Percentiles rank a stretch among this genome's conserved stretches.
Evolutionary conservation across 2,797 vertebrate species (phyloP).

Genomic region (Anguilla pacifica): DNA sequence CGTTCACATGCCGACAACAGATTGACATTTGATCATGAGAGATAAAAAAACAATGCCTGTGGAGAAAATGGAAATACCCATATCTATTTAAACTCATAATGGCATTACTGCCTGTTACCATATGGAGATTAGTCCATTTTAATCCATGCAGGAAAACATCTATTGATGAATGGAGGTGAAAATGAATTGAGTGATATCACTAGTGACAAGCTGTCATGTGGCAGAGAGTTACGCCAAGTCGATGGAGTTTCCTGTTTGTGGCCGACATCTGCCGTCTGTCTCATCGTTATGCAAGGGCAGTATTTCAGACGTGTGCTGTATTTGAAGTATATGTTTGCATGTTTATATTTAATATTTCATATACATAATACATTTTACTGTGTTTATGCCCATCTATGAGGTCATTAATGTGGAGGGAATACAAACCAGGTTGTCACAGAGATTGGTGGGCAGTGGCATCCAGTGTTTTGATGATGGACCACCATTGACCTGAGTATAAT

Average conservation of each 20-base stretch:
- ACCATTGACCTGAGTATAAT: no score
- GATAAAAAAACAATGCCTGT: not conserved
- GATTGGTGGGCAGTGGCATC: not conserved
- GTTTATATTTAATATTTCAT: not conserved
- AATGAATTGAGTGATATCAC: not conserved
- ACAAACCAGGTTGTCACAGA: not conserved
- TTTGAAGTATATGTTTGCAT: not conserved
- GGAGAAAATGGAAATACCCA: not conserved
- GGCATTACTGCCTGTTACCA: not conserved
- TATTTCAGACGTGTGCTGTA: no score
- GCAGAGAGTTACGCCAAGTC: not conserved
- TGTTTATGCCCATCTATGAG: not conserved
- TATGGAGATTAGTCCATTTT: not conserved
- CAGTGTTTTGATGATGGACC: not conserved
- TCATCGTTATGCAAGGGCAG: not conserved
- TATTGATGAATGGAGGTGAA: not conserved
- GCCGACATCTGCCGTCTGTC: not conserved
- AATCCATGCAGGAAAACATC: conserved; percentile 4
- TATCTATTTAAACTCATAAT: not conserved
- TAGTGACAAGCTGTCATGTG: not conserved
- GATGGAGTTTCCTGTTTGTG: not conserved
- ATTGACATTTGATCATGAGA: not conserved
- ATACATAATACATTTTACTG: not conserved
- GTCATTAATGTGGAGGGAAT: not conserved
- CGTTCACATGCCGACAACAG: not conserved